Evolutionary conservation across 2,113 vertebrate species (phyloP), one percentile per base, ranked within the genome.

Genomic region (Eurypyga helias): DNA sequence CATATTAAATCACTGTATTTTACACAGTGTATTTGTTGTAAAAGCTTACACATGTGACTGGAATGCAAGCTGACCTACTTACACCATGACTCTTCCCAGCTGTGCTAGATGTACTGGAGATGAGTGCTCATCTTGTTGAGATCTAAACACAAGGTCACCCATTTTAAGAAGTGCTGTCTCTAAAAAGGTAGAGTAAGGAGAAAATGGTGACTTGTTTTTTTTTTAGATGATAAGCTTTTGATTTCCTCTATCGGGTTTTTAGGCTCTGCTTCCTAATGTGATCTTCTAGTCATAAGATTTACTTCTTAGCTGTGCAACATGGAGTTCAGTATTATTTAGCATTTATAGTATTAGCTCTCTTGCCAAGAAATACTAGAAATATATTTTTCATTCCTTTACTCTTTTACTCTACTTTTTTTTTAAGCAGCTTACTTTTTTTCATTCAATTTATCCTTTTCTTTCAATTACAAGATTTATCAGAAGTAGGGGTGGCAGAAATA

Each of bases 21-120:
- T 25, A 48, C 60, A 41, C 5, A 55, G 23, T 71, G 2, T 70
- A 23, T 82, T 72, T 79, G 28, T 84, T 82, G 11, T 9, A 84
- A 87, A 83, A 91, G 77, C 77, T 65, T 69, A 52, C 31, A 6
- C 66, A 17, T 73, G 67, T 66, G 75, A 45, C 41, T 83, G 87
- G 78, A 73, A 83, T 79, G 73, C 49, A 80, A 64, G n/a, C 23
- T 82, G 84, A 85, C 87, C 84, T 93, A 69, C 81, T 93, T 95
- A 79, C 83, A 60, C 33, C 31, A 9, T 41, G 80, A 3, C 60
- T 61, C 62, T 91, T 83, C 36, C 70, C 77, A 84, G 89, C 72
- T 83, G 36, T 80, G 20, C 41, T 54, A 19, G 52, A 55, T 78
- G 17, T 33, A 52, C 38, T 76, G 6, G 78, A 75, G 51, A 49